phyloP scores from a whole-genome alignment of 2,113 vertebrate species.

The Oriolus oriolus region DNA sequence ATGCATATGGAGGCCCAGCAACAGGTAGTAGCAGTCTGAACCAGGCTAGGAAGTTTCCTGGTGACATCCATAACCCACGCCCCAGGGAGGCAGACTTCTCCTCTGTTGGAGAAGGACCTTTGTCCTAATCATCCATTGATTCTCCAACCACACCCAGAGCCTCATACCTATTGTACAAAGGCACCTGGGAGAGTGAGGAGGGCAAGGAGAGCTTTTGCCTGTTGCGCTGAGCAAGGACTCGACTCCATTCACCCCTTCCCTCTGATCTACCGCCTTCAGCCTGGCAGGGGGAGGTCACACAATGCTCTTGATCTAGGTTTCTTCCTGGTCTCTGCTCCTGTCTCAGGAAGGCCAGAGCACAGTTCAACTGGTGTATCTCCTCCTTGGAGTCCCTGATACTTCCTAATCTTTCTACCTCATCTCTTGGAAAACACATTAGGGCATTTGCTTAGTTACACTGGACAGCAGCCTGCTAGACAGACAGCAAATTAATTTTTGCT shows the following conservation, averaged over 20 bases:
- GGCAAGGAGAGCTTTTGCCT: neutral
- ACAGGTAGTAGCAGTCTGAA: accelerated
- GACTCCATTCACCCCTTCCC: neutral
- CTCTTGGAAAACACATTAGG: neutral
- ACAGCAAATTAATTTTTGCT: neutral
- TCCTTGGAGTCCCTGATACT: neutral
- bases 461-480: neutral
- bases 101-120: neutral
- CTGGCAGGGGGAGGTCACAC: neutral
- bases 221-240: neutral
- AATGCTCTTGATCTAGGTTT: accelerated
- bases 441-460: neutral
- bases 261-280: neutral
- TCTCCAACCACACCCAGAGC: neutral
- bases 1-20: accelerated
- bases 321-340: no score
- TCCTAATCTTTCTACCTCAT: neutral
- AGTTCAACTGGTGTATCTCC: neutral
- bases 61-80: accelerated
- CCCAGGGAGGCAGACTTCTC: neutral
- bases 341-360: neutral
- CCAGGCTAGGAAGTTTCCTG: neutral
- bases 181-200: neutral
- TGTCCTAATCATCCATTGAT: neutral
- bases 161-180: neutral